phyloP scores from a whole-genome alignment of 1,140 invertebrate genomes.

The Adoxophyes honmai region DNA sequence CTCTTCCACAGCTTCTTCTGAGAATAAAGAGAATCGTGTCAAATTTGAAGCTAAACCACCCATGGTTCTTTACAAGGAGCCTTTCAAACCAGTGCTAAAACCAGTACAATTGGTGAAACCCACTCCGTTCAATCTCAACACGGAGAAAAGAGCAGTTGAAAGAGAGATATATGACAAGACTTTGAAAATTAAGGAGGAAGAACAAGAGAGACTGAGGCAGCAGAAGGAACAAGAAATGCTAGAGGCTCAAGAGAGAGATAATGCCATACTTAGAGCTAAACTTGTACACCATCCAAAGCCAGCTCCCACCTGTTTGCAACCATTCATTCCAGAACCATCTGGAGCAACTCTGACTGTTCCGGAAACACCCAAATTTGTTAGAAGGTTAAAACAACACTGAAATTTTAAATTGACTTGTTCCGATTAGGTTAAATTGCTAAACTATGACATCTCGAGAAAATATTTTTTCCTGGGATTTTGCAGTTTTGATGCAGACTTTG shows the following conservation, averaged over 20 bases:
- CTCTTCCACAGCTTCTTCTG: constrained; percentile 47
- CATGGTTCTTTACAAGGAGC: constrained; percentile 56
- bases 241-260: constrained; percentile 48
- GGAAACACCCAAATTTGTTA: constrained; percentile 63
- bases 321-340: constrained; percentile 57
- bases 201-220: constrained; percentile 43
- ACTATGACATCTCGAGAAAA: too few species aligned
- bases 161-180: constrained; percentile 57
- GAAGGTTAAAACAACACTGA: constrained; percentile 50
- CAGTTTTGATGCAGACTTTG: too few species aligned
- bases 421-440: too few species aligned
- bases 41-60: constrained; percentile 64
- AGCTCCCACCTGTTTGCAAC: constrained; percentile 29
- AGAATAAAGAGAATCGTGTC: constrained; percentile 61
- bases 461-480: too few species aligned
- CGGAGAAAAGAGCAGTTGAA: constrained; percentile 56
- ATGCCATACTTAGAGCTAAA: constrained; percentile 48
- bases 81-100: constrained; percentile 59
- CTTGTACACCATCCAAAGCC: constrained; percentile 65
- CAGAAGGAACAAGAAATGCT: constrained; percentile 43
- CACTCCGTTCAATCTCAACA: constrained; percentile 56
- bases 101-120: constrained; percentile 36
- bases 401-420: too few species aligned
- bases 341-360: constrained; percentile 47
- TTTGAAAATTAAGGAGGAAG: constrained; percentile 58